Percentiles rank a stretch among this genome's conserved stretches.
phyloP scores from a whole-genome alignment of 2,797 vertebrate genomes.

The Mormyrus proboscirostris region DNA sequence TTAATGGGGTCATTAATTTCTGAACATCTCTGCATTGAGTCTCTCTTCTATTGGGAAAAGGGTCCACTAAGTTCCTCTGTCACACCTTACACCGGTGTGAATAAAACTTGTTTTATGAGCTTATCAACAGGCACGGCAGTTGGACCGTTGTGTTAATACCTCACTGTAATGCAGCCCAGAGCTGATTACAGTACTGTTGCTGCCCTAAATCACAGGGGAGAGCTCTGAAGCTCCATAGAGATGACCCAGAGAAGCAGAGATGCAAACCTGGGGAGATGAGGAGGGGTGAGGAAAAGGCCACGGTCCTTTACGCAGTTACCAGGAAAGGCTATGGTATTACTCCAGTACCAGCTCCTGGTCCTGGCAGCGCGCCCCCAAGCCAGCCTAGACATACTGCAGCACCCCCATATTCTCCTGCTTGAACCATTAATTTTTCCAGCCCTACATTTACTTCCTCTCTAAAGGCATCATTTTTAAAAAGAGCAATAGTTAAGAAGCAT shows the following conservation, averaged over 20 bases:
- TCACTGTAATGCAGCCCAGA: neutral
- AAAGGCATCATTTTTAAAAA: neutral
- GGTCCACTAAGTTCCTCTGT: neutral
- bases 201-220: neutral
- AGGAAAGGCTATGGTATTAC: neutral
- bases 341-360: neutral
- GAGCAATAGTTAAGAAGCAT: neutral
- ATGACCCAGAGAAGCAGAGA: neutral
- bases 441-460: neutral
- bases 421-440: neutral
- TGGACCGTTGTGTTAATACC: neutral
- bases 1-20: conserved; percentile 23
- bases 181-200: neutral
- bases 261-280: neutral
- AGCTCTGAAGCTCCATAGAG: neutral
- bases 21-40: neutral
- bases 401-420: neutral
- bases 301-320: neutral
- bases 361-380: neutral
- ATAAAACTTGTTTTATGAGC: neutral
- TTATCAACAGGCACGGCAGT: neutral
- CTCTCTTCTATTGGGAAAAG: neutral
- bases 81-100: neutral
- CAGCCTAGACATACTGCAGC: neutral
- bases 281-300: neutral